These are phyloP conservation scores for Anoura caudifer DNA, from an alignment of 2,113 vertebrate species.

Conservation along the genomic window DNA sequence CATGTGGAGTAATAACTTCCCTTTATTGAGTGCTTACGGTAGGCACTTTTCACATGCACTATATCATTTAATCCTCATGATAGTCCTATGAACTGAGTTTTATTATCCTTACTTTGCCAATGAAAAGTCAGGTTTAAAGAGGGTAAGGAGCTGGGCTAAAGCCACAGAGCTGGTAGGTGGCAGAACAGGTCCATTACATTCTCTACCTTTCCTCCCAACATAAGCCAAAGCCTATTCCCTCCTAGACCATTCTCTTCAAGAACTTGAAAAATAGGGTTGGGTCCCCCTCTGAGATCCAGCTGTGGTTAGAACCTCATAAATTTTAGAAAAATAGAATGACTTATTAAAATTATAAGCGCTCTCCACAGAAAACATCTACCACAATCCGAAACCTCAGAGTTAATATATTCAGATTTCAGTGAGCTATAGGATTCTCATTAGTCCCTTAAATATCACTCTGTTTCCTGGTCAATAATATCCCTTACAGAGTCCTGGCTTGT, in stretches of 20 bases:
- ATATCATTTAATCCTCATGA: background rate
- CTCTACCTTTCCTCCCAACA: background rate
- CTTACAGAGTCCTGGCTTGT: background rate
- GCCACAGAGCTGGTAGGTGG: background rate
- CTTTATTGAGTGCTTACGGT: background rate
- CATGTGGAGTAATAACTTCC: background rate
- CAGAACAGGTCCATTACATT: background rate
- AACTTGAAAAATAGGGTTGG: background rate
- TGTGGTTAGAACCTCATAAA: constrained; percentile 37
- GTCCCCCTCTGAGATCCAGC: background rate
- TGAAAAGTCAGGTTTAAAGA: background rate
- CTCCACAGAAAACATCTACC: background rate
- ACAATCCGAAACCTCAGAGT: constrained; percentile 2
- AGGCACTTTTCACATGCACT: background rate
- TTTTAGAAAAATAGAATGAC: constrained; percentile 52
- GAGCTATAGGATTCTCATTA: background rate
- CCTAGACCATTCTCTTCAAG: background rate
- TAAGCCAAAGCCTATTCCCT: background rate
- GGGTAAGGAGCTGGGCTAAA: background rate
- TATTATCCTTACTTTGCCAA: background rate
- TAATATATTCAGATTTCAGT: background rate
- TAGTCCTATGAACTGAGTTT: background rate
- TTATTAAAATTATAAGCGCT: constrained; percentile 5
- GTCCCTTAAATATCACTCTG: background rate
- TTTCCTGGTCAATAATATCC: constrained; percentile 7